Percentiles rank a stretch among this genome's conserved stretches.
Evolutionary conservation across 2,888 invertebrate genomes (phyloP).

Genomic region (Conus canariensis): DNA sequence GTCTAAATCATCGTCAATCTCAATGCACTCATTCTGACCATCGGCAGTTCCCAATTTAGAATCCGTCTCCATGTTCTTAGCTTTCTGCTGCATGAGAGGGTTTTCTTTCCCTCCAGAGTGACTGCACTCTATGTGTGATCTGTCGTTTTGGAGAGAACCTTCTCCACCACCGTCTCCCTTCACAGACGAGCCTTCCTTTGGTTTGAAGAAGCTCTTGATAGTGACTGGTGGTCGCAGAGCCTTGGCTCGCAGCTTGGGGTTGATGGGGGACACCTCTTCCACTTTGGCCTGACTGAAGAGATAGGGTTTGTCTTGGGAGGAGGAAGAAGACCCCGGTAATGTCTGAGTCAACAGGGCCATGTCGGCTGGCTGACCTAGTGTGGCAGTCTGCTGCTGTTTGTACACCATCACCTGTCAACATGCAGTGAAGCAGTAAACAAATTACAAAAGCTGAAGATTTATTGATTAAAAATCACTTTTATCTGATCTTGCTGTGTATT

Average conservation of each 20-base stretch:
- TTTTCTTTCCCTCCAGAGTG: not conserved
- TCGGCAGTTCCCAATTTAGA: not conserved
- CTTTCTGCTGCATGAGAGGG: not conserved
- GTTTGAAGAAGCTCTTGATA: slow-evolving; percentile 73
- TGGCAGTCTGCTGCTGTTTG: slow-evolving; percentile 24
- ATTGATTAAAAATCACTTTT: too few species aligned
- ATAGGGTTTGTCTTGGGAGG: slow-evolving; percentile 23
- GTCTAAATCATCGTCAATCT: not conserved
- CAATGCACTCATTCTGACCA: not conserved
- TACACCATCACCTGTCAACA: slow-evolving; percentile 14
- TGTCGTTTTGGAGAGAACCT: too few species aligned
- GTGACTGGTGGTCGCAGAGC: slow-evolving; percentile 74
- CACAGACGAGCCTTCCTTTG: slow-evolving; percentile 23
- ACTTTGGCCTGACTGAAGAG: slow-evolving; percentile 42
- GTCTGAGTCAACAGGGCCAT: not conserved
- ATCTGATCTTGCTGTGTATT: too few species aligned
- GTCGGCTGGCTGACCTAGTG: not conserved
- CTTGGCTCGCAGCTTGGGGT: slow-evolving; percentile 60
- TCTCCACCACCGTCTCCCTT: not conserved
- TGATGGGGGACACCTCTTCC: slow-evolving; percentile 65
- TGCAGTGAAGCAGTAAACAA: not conserved
- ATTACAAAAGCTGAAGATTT: too few species aligned
- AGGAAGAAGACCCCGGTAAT: not conserved
- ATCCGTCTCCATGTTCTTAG: not conserved
- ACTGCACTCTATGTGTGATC: too few species aligned